Percentiles rank a stretch among this genome's conserved stretches.
Conservation (phyloP, 2,888 invertebrate genomes). For the Thera obeliscata region DNA sequence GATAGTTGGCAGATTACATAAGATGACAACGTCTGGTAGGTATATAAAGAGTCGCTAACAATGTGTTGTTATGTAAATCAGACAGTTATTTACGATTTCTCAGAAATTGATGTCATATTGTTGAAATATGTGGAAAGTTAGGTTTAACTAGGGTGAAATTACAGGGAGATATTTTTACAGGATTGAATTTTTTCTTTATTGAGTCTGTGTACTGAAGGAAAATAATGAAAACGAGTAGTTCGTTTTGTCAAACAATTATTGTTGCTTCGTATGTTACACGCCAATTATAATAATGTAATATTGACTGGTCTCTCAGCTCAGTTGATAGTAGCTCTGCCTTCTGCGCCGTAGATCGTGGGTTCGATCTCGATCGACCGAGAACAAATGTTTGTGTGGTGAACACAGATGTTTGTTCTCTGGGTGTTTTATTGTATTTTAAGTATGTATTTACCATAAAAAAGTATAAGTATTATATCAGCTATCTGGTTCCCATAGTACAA, state of each 20-base stretch:
- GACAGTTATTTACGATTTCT: slow-evolving; percentile 74
- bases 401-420: no score
- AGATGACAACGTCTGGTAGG: slow-evolving; percentile 65
- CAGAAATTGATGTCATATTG: slow-evolving; percentile 69
- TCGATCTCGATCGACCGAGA: no score
- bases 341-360: no score
- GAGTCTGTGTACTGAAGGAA: not conserved
- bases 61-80: slow-evolving; percentile 79
- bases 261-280: no score
- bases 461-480: no score
- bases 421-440: no score
- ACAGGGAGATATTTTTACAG: slow-evolving; percentile 17
- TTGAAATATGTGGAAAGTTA: slow-evolving; percentile 71
- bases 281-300: no score
- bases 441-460: no score
- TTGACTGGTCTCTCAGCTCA: no score
- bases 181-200: not conserved
- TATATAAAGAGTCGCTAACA: slow-evolving; percentile 73
- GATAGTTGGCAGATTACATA: slow-evolving; percentile 78
- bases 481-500: no score
- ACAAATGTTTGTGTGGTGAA: no score
- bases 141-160: slow-evolving; percentile 33
- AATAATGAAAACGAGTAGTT: not conserved
- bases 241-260: not conserved
- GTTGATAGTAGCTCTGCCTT: no score